Conservation (phyloP, 2,113 vertebrate species). For the Manacus vitellinus region DNA sequence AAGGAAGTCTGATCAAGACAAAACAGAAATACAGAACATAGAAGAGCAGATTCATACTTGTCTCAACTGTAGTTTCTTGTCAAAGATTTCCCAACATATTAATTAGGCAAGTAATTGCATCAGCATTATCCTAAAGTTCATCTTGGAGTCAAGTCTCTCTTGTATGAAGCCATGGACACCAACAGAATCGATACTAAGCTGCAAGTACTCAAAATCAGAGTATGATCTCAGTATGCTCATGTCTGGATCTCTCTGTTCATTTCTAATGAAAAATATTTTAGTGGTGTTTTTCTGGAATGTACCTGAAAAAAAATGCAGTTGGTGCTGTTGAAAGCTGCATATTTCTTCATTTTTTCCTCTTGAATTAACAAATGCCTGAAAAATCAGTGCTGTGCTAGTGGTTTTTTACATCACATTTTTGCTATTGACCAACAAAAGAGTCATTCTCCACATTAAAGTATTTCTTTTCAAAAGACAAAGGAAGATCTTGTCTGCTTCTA, state of each 20-base stretch:
- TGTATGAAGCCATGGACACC: not conserved
- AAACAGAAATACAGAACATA: not conserved
- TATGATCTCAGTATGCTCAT: not conserved
- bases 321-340: not conserved
- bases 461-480: slow-evolving; percentile 30
- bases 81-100: not conserved
- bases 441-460: not conserved
- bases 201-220: not conserved
- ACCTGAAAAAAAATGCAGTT: not conserved
- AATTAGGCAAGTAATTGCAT: not conserved
- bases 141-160: not conserved
- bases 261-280: not conserved
- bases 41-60: not conserved
- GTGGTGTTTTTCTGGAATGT: not conserved
- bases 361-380: not conserved
- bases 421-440: not conserved
- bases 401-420: not conserved
- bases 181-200: not conserved
- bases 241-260: not conserved
- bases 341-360: not conserved
- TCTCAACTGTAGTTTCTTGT: not conserved
- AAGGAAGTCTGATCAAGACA: not conserved
- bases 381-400: not conserved
- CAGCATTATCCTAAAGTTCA: not conserved
- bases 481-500: slow-evolving; percentile 17